Conservation (phyloP, 2,113 vertebrate species). For the Castor canadensis region DNA sequence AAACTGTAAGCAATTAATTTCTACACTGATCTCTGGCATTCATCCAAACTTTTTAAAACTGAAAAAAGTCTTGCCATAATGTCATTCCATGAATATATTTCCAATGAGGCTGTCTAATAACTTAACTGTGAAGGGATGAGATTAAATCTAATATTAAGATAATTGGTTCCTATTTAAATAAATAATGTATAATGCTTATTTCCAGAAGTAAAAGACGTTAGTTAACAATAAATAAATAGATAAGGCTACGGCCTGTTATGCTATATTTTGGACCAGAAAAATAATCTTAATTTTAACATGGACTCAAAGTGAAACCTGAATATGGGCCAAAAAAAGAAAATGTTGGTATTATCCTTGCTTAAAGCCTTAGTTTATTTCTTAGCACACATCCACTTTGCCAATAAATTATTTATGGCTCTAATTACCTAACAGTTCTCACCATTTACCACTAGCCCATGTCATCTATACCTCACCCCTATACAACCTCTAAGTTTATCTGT, state of each 20-base stretch:
- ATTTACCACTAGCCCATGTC: not conserved
- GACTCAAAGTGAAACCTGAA: not conserved
- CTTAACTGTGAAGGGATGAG: not conserved
- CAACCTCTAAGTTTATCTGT: not conserved
- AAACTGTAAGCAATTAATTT: conserved; percentile 80
- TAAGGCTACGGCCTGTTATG: not conserved
- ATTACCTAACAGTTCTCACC: not conserved
- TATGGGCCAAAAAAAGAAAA: not conserved
- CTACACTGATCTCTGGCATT: conserved; percentile 77
- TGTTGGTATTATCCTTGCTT: not conserved
- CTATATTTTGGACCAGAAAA: not conserved
- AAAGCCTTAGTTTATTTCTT: not conserved
- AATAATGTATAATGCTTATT: not conserved
- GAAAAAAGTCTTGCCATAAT: conserved; percentile 8
- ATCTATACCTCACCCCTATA: not conserved
- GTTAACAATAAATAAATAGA: not conserved
- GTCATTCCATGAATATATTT: conserved; percentile 42
- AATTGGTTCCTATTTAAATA: conserved; percentile 9
- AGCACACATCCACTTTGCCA: not conserved
- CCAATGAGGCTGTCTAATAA: conserved; percentile 2
- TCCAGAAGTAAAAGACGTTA: not conserved
- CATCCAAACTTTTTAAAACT: conserved; percentile 70
- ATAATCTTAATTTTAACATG: not conserved
- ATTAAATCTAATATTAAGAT: not conserved
- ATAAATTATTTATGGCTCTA: not conserved